Evolutionary conservation across 2,888 invertebrate genomes (phyloP).

Genomic region (Gibbula magus): DNA sequence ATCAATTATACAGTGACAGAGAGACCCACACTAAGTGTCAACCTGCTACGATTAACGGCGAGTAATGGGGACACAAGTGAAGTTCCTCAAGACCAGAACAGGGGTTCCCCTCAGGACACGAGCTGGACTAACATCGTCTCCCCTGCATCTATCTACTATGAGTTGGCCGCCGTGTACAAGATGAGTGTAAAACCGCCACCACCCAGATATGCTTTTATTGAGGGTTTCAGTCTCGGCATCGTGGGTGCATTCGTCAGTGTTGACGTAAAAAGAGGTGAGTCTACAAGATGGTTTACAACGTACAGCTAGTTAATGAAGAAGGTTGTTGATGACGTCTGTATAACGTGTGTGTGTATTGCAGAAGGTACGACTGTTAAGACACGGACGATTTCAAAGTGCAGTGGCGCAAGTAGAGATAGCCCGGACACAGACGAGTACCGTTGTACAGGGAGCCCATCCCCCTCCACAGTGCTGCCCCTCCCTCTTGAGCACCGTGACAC

Average conservation of each 20-base stretch:
- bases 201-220: conserved; percentile 9
- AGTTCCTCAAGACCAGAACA: conserved; percentile 22
- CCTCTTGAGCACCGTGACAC: not conserved
- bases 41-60: conserved; percentile 19
- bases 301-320: no score
- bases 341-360: not conserved
- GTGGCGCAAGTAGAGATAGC: not conserved
- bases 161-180: not conserved
- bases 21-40: conserved; percentile 21
- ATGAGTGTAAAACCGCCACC: not conserved
- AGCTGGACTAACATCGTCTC: conserved; percentile 30
- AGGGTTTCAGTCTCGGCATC: conserved; percentile 21
- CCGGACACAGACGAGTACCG: not conserved
- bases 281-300: no score
- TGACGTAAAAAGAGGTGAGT: conserved; percentile 18
- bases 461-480: not conserved
- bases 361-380: not conserved
- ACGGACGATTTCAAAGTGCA: not conserved
- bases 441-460: not conserved
- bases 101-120: conserved; percentile 21
- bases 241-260: not conserved
- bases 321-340: no score
- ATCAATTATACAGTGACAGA: not conserved
- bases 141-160: conserved; percentile 14
- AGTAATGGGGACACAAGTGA: conserved; percentile 12